These are phyloP conservation scores for Nycticryphes semicollaris DNA, from an alignment of 2,113 vertebrate genomes.

Conservation along the genomic window DNA sequence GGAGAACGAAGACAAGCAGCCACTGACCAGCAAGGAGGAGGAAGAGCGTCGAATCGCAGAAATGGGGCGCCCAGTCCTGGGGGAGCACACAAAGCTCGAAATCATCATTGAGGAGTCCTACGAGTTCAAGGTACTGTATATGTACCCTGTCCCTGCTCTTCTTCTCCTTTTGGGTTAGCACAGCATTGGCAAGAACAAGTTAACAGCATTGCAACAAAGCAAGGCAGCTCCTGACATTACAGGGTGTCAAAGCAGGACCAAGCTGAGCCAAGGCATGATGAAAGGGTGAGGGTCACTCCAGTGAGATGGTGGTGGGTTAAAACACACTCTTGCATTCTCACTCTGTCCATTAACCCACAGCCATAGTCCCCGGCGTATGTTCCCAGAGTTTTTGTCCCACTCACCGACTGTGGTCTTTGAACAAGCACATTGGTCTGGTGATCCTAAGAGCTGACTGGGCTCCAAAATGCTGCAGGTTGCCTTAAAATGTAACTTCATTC, in stretches of 20 bases:
- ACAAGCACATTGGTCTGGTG: background rate
- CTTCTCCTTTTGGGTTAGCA: background rate
- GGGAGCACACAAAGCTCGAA: conserved; percentile 88
- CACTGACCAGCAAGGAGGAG: conserved; percentile 85
- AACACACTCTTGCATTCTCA: background rate
- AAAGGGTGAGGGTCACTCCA: background rate
- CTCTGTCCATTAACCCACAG: background rate
- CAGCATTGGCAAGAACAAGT: background rate
- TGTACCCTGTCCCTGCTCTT: background rate
- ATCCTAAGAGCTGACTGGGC: background rate
- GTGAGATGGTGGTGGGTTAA: background rate
- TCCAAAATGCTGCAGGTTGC: background rate
- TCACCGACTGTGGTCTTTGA: background rate
- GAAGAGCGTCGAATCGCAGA: conserved; percentile 90
- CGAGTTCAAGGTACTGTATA: conserved; percentile 89
- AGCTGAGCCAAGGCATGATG: background rate
- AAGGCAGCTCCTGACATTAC: background rate
- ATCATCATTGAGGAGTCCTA: conserved; percentile 96
- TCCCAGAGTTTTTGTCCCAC: background rate
- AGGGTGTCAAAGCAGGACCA: background rate
- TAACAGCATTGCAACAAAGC: background rate
- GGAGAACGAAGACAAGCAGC: conserved; percentile 79
- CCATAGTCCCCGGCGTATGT: background rate
- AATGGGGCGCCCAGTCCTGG: conserved; percentile 88
- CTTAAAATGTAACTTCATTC: background rate